Base-by-base conservation (phyloP, 2,888 invertebrate species). In the Thera britannica region DNA sequence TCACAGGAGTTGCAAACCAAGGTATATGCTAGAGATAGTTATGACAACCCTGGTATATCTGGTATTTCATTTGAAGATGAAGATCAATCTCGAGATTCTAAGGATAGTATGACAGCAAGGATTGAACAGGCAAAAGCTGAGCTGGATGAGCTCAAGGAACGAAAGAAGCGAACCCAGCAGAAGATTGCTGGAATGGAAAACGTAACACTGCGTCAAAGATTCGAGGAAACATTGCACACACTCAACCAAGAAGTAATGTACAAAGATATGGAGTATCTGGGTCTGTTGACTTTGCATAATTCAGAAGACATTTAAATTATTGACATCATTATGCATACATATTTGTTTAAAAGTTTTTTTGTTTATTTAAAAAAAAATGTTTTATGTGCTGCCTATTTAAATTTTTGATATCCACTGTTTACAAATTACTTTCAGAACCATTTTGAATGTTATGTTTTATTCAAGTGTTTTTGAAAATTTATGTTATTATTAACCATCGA, bases 101-200 rank as follows among this genome's bases (percentile, higher is more conserved):
- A 90, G 67, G 95, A 95, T 38, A 94, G 95, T 69, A 93, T 96
- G 78, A 94, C 94, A 75, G 85, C 94, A 0, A 95, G 97, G 75
- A 94, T 98, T 75, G 95, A 96, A 64, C 96, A 96, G 75, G 86
- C 98, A 2, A 95, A 96, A 62, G 90, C 95, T 9, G 97, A 98
- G 84, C 90, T 98, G 58, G 95, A 95, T 12, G 97, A 97, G 73
- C 88, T 98, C 12, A 96, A 96, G 78, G 95, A 95, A 51, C 95
- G 97, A 60, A 94, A 97, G 70, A 95, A 96, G 65, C 96, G 97
- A 77, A 98, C 97, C 73, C 97, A 98, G 79, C 94, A 96, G 74
- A 97, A 98, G 88, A 96, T 98, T 71, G 95, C 96, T 35, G 96
- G 96, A 57, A 97, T 98, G 83, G 98, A 98, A 83, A 98, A 98